Conservation (phyloP, 2,113 vertebrate species). For the Neolamprologus tretocephalus region DNA sequence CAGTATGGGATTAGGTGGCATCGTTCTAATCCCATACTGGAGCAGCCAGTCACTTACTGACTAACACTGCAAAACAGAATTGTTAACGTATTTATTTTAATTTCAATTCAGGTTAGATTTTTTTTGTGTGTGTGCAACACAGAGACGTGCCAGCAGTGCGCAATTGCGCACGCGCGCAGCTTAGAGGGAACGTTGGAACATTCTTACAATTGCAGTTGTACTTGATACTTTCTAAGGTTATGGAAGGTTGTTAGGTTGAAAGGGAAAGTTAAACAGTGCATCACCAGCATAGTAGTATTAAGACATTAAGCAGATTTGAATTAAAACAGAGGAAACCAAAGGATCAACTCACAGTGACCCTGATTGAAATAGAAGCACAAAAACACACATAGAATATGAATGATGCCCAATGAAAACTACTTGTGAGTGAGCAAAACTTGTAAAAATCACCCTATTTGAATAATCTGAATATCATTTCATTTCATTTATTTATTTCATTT, state of each 20-base stretch:
- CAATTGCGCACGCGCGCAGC: background rate
- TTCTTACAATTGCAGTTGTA: background rate
- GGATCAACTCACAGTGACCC: background rate
- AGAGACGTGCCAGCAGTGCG: background rate
- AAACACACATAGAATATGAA: background rate
- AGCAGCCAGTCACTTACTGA: background rate
- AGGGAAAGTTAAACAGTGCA: background rate
- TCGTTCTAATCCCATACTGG: accelerated
- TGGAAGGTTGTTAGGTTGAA: background rate
- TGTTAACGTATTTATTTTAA: background rate
- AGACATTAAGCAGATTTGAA: background rate
- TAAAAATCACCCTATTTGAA: background rate
- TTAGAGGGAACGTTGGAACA: background rate
- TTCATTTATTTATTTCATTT: no score
- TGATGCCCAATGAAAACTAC: background rate
- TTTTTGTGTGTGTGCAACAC: background rate
- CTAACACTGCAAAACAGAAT: background rate
- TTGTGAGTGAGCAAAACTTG: background rate
- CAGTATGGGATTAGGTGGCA: background rate
- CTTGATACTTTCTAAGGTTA: background rate
- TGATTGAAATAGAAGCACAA: background rate
- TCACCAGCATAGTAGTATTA: background rate
- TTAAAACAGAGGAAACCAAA: background rate
- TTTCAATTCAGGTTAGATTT: background rate
- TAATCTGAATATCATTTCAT: background rate